Conservation (phyloP, 2,113 vertebrate species). For the Grus americana region DNA sequence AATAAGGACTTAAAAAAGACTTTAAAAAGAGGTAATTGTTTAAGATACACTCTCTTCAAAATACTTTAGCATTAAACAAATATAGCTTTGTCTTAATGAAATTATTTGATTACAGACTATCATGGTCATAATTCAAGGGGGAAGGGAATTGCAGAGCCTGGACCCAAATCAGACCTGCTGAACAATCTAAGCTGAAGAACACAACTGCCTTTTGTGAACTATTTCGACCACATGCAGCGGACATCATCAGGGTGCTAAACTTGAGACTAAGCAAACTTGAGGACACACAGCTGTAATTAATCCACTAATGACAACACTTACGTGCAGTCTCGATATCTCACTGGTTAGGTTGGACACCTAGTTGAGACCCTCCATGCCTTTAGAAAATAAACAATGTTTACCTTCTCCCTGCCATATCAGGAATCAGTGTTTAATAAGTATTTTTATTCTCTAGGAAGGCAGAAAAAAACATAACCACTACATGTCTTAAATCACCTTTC, state of each 20-base stretch:
- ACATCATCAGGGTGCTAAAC: background rate
- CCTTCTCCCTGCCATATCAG: background rate
- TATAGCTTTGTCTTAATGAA: background rate
- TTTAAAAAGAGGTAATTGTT: background rate
- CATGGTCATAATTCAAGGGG: background rate
- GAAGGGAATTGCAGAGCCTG: background rate
- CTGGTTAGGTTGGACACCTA: background rate
- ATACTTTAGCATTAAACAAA: background rate
- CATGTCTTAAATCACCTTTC: background rate
- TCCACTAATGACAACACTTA: background rate
- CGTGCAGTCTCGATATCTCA: fast-evolving
- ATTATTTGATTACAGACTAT: background rate
- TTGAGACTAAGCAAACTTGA: background rate
- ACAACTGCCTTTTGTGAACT: background rate
- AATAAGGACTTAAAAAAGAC: background rate
- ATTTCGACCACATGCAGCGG: background rate
- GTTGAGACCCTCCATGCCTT: background rate
- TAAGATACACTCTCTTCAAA: background rate
- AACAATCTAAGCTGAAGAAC: background rate
- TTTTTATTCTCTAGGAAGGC: background rate
- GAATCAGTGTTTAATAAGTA: background rate
- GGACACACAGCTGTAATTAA: background rate
- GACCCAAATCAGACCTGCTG: background rate
- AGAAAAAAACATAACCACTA: background rate
- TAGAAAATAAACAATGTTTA: background rate